Conservation (phyloP, 2,888 invertebrate species). For the Notodonta ziczac region DNA sequence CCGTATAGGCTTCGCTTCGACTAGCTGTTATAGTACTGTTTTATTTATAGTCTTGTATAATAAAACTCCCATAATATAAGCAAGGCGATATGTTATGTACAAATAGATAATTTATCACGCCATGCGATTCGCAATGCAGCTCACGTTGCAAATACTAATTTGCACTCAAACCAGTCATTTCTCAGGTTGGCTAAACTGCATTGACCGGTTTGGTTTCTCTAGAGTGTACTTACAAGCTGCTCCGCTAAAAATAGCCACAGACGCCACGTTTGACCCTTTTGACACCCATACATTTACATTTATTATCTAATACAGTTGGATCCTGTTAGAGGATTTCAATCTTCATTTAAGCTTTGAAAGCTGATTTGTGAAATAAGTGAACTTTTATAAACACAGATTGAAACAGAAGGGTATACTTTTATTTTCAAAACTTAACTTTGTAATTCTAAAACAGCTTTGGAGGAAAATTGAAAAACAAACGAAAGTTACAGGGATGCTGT, state of each 20-base stretch:
- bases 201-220: slow-evolving; percentile 4
- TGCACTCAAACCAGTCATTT: slow-evolving; percentile 1
- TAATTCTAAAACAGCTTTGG: no score
- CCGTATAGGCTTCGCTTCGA: no score
- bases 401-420: no score
- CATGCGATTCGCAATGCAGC: background rate
- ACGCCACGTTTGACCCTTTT: background rate
- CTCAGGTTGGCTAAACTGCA: slow-evolving; percentile 1
- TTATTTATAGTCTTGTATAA: background rate
- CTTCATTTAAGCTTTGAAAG: no score
- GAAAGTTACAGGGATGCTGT: no score
- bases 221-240: background rate
- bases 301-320: background rate
- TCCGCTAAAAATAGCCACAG: background rate
- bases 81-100: background rate
- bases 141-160: slow-evolving; percentile 2
- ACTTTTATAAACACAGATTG: no score
- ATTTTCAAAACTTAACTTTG: no score
- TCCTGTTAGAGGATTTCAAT: background rate
- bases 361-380: no score
- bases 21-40: no score
- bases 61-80: background rate
- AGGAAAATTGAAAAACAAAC: no score
- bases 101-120: background rate
- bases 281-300: slow-evolving; percentile 1